Percentiles rank a stretch among this genome's conserved stretches.
These are phyloP conservation scores for Myopa testacea DNA, from an alignment of 2,888 invertebrate species.

Conservation along the genomic window DNA sequence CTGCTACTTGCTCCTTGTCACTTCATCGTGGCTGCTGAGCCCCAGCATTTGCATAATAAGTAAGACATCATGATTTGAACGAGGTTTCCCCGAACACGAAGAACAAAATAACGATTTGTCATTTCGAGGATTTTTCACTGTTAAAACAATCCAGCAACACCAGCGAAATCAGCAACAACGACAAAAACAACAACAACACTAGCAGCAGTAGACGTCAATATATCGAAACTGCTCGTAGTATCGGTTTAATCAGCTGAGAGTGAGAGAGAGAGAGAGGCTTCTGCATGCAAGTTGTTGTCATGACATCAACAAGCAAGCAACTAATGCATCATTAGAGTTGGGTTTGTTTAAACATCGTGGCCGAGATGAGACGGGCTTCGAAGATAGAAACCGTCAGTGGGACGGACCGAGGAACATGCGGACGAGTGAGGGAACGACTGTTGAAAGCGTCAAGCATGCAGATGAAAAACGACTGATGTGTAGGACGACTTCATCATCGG, in stretches of 20 bases:
- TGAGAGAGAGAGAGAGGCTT: conserved; percentile 38
- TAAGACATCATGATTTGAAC: conserved; percentile 34
- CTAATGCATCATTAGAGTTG: conserved; percentile 63
- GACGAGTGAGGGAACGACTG: not conserved
- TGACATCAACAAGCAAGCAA: conserved; percentile 61
- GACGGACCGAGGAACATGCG: not conserved
- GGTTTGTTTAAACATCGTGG: conserved; percentile 34
- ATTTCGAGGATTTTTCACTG: conserved; percentile 35
- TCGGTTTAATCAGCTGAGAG: conserved; percentile 33
- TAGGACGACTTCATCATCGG: conserved; percentile 51
- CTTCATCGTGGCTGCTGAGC: not conserved
- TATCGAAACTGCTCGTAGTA: not conserved
- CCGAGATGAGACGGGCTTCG: conserved; percentile 25
- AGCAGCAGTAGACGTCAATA: not conserved
- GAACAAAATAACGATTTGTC: conserved; percentile 37
- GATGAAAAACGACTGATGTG: conserved; percentile 49
- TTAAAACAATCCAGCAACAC: conserved; percentile 7
- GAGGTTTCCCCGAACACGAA: not conserved
- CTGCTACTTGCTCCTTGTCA: not conserved
- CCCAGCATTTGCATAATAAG: conserved; percentile 33
- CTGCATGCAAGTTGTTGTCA: conserved; percentile 62
- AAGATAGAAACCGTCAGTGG: conserved; percentile 2
- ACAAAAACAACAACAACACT: not conserved
- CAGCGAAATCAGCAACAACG: not conserved
- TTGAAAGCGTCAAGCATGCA: conserved; percentile 24